Percentiles rank a stretch among this genome's conserved stretches.
phyloP scores from a whole-genome alignment of 1,140 invertebrate species.

The Leptonema lineaticorne region DNA sequence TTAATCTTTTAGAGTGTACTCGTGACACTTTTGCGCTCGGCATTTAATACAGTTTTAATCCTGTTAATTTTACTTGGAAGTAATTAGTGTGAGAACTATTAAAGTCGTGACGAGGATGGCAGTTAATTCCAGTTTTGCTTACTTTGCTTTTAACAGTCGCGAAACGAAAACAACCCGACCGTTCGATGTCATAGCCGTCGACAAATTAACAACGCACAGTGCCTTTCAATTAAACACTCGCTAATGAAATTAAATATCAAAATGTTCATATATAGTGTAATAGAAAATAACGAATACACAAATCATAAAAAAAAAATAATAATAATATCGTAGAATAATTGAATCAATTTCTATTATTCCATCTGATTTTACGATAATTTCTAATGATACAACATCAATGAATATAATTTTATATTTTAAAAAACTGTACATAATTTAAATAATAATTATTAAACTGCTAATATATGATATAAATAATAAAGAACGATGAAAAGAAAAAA shows the following conservation, averaged over 20 bases:
- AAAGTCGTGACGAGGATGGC: slow-evolving; percentile 10
- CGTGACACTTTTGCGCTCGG: not conserved
- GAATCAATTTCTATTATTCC: too few species aligned
- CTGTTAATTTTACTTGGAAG: slow-evolving; percentile 15
- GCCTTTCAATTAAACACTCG: slow-evolving; percentile 4
- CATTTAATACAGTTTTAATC: slow-evolving; percentile 10
- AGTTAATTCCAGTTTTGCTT: slow-evolving; percentile 18
- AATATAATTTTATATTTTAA: too few species aligned
- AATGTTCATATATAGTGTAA: too few species aligned
- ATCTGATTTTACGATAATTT: too few species aligned
- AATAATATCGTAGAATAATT: too few species aligned
- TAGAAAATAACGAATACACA: too few species aligned
- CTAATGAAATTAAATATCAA: not conserved
- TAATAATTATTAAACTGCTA: too few species aligned
- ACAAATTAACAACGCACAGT: not conserved
- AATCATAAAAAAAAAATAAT: too few species aligned
- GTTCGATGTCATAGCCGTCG: not conserved
- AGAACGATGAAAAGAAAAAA: too few species aligned
- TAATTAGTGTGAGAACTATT: slow-evolving; percentile 12
- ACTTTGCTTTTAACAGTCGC: slow-evolving; percentile 8
- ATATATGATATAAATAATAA: too few species aligned
- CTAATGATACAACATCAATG: too few species aligned
- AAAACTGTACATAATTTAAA: too few species aligned
- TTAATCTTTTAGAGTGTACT: slow-evolving; percentile 7
- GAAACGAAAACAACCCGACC: slow-evolving; percentile 8